Evolutionary conservation across 37 sponge, comb jelly and placozoan species (phyloP).

Genomic region (Agelas oroides): DNA sequence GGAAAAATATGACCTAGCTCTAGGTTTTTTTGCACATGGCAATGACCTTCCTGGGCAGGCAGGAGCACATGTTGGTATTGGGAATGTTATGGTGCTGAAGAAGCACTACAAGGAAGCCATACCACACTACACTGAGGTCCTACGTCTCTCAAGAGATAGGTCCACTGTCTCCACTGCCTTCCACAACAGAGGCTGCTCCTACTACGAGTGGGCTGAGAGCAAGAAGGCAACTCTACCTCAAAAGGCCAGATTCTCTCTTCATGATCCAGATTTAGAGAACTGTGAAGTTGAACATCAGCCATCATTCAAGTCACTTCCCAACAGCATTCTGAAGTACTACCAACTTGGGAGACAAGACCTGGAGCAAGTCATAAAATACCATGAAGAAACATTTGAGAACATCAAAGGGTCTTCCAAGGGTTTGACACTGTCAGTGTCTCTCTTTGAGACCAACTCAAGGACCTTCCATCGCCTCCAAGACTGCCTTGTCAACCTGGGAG

Average conservation of each 20-base stretch:
- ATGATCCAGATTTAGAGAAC: slow-evolving; percentile 1
- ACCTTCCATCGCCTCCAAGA: slow-evolving; percentile 63
- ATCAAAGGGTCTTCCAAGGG: slow-evolving; percentile 54
- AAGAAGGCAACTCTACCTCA: neutral
- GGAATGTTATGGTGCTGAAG: slow-evolving; percentile 54
- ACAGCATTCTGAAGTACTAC: slow-evolving; percentile 4
- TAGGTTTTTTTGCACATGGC: slow-evolving; percentile 54
- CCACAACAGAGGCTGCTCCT: slow-evolving; percentile 72
- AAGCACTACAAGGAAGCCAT: slow-evolving; percentile 41
- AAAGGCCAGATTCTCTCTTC: neutral
- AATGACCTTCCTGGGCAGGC: slow-evolving; percentile 60
- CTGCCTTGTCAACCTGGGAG: slow-evolving; percentile 26
- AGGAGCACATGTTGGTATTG: slow-evolving; percentile 54
- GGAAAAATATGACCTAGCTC: slow-evolving; percentile 54
- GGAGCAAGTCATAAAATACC: slow-evolving; percentile 21
- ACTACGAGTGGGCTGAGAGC: slow-evolving; percentile 40
- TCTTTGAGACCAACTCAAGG: slow-evolving; percentile 59
- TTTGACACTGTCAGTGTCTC: slow-evolving; percentile 44
- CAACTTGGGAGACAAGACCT: slow-evolving; percentile 15
- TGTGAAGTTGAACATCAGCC: neutral
- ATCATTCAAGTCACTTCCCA: neutral
- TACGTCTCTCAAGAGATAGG: slow-evolving; percentile 46
- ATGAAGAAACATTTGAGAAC: slow-evolving; percentile 36
- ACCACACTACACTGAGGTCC: slow-evolving; percentile 59
- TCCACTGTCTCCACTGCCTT: slow-evolving; percentile 30